Evolutionary conservation across 2,797 vertebrate species (phyloP).

Genomic region (Hyperoplus lanceolatus): DNA sequence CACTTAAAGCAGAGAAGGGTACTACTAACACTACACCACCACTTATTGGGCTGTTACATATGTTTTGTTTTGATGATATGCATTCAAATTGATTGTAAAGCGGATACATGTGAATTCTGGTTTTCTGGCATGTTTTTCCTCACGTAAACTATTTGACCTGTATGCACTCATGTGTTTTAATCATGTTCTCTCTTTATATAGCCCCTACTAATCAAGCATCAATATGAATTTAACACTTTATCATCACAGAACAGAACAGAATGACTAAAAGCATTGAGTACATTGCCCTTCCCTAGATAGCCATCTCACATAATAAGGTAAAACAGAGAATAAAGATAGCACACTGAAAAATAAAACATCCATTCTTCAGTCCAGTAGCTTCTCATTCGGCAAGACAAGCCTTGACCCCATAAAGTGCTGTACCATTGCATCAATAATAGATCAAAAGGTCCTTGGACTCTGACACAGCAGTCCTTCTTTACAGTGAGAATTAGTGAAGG

Average conservation of each 20-base stretch:
- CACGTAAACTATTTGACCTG: not conserved
- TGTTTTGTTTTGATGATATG: not conserved
- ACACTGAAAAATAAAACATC: constrained; percentile 23
- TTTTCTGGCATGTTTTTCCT: too few species aligned
- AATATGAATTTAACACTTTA: not conserved
- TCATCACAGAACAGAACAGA: constrained; percentile 1
- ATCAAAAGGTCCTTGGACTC: constrained; percentile 28
- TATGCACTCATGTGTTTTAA: not conserved
- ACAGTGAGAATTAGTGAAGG: constrained; percentile 40
- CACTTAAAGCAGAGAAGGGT: not conserved
- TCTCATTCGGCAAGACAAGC: constrained; percentile 32
- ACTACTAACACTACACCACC: constrained; percentile 1
- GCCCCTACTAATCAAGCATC: not conserved
- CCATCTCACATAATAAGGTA: constrained; percentile 7
- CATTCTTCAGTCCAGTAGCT: constrained; percentile 22
- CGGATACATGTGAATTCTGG: not conserved
- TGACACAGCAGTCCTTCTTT: constrained; percentile 19
- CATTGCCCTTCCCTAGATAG: not conserved
- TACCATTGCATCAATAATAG: constrained; percentile 63
- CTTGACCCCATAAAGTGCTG: constrained; percentile 47
- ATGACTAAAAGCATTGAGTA: not conserved
- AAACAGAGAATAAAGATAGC: constrained; percentile 4
- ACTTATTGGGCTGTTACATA: not conserved
- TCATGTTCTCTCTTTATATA: not conserved
- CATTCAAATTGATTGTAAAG: not conserved